Evolutionary conservation across 1,140 invertebrate genomes (phyloP).

Genomic region (Trichonephila clavata): DNA sequence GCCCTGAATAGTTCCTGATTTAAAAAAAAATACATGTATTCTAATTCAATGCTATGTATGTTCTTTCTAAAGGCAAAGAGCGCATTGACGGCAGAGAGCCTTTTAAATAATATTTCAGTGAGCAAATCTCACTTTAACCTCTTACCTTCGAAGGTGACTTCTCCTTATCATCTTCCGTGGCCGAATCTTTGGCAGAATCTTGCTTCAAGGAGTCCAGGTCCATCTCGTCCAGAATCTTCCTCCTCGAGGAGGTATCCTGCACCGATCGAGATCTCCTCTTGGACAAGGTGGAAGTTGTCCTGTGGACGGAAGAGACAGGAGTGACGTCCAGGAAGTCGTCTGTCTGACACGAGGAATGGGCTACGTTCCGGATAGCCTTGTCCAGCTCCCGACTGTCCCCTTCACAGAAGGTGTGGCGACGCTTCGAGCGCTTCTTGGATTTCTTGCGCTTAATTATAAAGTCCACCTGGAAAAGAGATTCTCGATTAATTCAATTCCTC

Average conservation of each 20-base stretch:
- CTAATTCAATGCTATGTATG: too few species aligned
- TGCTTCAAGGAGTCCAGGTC: conserved; percentile 46
- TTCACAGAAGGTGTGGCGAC: conserved; percentile 78
- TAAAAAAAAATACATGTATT: too few species aligned
- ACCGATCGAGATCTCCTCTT: conserved; percentile 57
- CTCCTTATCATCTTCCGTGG: conserved; percentile 49
- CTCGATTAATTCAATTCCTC: too few species aligned
- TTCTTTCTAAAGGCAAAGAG: too few species aligned
- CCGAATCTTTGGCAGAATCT: conserved; percentile 7
- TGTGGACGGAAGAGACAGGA: background rate
- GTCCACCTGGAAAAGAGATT: conserved; percentile 74
- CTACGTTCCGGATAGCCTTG: conserved; percentile 56
- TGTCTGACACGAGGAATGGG: conserved; percentile 77
- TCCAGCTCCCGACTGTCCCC: conserved; percentile 65
- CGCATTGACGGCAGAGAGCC: too few species aligned
- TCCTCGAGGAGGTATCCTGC: conserved; percentile 43
- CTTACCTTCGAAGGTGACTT: conserved; percentile 61
- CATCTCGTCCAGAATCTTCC: conserved; percentile 48
- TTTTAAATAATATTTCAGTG: too few species aligned
- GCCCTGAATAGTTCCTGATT: too few species aligned
- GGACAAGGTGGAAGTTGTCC: conserved; percentile 4
- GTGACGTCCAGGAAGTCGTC: conserved; percentile 58
- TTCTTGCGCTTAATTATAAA: conserved; percentile 78
- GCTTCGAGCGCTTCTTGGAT: conserved; percentile 77
- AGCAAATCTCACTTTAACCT: too few species aligned